phyloP scores from a whole-genome alignment of 2,797 vertebrate species.

The Cyclopterus lumpus region DNA sequence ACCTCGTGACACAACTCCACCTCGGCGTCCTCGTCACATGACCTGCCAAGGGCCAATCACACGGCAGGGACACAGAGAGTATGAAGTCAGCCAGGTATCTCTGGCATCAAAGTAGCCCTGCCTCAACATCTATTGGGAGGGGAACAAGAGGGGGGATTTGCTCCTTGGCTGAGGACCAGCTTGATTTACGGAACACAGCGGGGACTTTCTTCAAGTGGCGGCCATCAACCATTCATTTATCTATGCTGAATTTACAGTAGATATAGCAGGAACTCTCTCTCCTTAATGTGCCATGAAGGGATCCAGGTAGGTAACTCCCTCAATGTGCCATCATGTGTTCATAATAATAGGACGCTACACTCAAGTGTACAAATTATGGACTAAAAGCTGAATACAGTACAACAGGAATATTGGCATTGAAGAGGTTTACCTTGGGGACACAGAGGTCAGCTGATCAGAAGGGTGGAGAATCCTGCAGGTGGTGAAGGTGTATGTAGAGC shows the following conservation, averaged over 20 bases:
- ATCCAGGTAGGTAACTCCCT: neutral
- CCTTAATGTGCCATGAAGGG: neutral
- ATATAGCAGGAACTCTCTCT: too few relatives aligned
- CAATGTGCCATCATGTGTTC: slow-evolving; percentile 23
- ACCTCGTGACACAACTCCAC: slow-evolving; percentile 87
- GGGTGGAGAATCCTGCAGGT: slow-evolving; percentile 99
- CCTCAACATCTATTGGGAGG: neutral
- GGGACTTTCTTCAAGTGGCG: neutral
- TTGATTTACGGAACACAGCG: neutral
- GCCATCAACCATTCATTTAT: too few relatives aligned
- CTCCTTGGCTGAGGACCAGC: slow-evolving; percentile 7
- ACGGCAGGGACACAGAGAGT: slow-evolving; percentile 50
- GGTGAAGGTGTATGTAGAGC: slow-evolving; percentile 98
- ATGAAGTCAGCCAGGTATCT: slow-evolving; percentile 26
- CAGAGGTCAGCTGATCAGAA: slow-evolving; percentile 93
- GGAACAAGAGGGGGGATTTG: neutral
- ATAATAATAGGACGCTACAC: slow-evolving; percentile 1
- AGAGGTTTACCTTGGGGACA: slow-evolving; percentile 91
- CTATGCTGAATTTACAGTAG: too few relatives aligned
- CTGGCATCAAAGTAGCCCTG: slow-evolving; percentile 1
- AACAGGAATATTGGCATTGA: neutral
- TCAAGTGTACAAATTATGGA: neutral
- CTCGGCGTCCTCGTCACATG: slow-evolving; percentile 91
- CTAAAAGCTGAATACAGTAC: neutral
- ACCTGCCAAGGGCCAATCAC: slow-evolving; percentile 90